A percentile compares a stretch with the other conserved stretches of the same genome.
Evolutionary conservation across 2,888 invertebrate genomes (phyloP).

Genomic region (Oxyscelio sp.): DNA sequence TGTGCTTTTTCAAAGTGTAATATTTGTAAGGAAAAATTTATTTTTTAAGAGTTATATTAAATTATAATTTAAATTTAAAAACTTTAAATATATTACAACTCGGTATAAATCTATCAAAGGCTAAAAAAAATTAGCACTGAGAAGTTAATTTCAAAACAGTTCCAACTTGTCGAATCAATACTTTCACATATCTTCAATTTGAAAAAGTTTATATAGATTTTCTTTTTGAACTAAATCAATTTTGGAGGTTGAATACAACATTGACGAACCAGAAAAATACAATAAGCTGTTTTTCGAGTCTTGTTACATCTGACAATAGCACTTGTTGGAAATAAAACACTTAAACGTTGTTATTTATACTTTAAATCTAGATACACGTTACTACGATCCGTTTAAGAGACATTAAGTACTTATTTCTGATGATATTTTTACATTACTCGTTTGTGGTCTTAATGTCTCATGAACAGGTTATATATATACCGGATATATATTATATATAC

Average conservation of each 20-base stretch:
- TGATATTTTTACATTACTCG: conserved; percentile 9
- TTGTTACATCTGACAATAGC: conserved; percentile 51
- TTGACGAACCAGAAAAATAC: background rate
- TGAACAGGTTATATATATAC: background rate
- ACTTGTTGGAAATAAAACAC: conserved; percentile 58
- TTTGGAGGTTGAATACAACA: background rate
- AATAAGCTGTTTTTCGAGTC: conserved; percentile 13
- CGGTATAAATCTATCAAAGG: too few species aligned
- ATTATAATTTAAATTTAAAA: too few species aligned
- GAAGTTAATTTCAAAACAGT: too few species aligned
- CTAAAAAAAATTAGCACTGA: too few species aligned
- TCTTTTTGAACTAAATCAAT: background rate
- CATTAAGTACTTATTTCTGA: background rate
- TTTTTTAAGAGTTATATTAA: too few species aligned
- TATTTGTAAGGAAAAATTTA: too few species aligned
- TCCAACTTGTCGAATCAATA: too few species aligned
- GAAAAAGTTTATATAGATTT: too few species aligned
- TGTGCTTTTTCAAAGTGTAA: too few species aligned
- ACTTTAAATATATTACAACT: too few species aligned
- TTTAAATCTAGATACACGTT: background rate
- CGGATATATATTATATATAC: too few species aligned
- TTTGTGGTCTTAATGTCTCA: background rate
- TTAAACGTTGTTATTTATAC: conserved; percentile 18
- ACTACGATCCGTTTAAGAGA: background rate
- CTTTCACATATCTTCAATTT: background rate